Evolutionary conservation across 1,140 invertebrate species (phyloP).

Genomic region (Homalodisca vitripennis): DNA sequence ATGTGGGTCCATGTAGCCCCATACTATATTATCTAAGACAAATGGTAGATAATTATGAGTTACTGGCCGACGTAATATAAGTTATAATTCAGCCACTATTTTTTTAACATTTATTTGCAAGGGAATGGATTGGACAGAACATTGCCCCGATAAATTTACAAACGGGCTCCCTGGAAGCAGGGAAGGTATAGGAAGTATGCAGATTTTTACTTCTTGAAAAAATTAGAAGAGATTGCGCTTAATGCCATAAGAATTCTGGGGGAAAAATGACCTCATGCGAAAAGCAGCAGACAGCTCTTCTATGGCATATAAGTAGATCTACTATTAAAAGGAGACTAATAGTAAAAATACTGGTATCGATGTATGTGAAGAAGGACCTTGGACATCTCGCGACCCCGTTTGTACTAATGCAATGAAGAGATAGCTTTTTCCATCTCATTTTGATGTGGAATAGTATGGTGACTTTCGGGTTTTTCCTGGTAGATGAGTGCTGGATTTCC

Average conservation of each 20-base stretch:
- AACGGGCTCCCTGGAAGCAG: not conserved
- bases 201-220: not conserved
- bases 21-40: not conserved
- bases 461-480: not conserved
- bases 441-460: not conserved
- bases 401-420: not conserved
- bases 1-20: not conserved
- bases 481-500: not conserved
- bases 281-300: not conserved
- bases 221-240: not conserved
- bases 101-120: not conserved
- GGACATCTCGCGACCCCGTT: not conserved
- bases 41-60: not conserved
- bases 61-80: too few relatives aligned
- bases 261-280: not conserved
- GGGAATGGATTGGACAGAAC: not conserved
- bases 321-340: not conserved
- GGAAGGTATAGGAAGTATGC: not conserved
- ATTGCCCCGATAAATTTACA: not conserved
- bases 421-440: not conserved
- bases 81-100: not conserved
- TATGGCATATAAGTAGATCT: not conserved
- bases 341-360: not conserved
- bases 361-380: not conserved
- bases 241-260: not conserved